These are phyloP conservation scores for Sebastes baramenuke DNA, from an alignment of 2,797 vertebrate genomes.

Conservation along the genomic window DNA sequence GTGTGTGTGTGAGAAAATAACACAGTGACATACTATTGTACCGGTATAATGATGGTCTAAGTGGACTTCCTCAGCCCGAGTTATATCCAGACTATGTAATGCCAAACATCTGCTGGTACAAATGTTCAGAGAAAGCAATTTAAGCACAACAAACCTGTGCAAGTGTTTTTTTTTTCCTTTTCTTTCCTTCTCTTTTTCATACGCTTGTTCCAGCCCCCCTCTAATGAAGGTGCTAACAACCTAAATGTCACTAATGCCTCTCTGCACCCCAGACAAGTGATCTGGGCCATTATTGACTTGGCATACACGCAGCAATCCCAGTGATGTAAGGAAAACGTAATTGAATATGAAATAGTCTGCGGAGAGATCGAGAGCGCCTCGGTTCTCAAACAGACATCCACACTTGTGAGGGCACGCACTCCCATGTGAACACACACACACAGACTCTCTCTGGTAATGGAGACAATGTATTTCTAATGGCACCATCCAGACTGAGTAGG, in stretches of 20 bases:
- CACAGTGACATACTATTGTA: neutral
- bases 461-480: conserved; percentile 74
- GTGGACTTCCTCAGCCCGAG: neutral
- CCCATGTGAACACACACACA: neutral
- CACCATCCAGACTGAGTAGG: conserved; percentile 64
- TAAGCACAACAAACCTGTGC: neutral
- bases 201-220: neutral
- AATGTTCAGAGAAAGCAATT: neutral
- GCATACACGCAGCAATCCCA: conserved; percentile 38
- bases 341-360: conserved; percentile 72
- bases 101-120: neutral
- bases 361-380: conserved; percentile 49
- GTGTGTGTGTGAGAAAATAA: neutral
- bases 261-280: conserved; percentile 51
- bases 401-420: conserved; percentile 18
- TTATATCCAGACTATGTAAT: neutral
- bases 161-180: neutral
- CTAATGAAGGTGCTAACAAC: conserved; percentile 61
- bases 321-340: conserved; percentile 68
- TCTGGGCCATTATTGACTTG: conserved; percentile 66
- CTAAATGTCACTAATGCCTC: conserved; percentile 51
- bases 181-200: neutral
- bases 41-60: neutral
- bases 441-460: conserved; percentile 58
- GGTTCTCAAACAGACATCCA: conserved; percentile 50